Conservation (phyloP, 1,140 invertebrate genomes). For the Araneus ventricosus region DNA sequence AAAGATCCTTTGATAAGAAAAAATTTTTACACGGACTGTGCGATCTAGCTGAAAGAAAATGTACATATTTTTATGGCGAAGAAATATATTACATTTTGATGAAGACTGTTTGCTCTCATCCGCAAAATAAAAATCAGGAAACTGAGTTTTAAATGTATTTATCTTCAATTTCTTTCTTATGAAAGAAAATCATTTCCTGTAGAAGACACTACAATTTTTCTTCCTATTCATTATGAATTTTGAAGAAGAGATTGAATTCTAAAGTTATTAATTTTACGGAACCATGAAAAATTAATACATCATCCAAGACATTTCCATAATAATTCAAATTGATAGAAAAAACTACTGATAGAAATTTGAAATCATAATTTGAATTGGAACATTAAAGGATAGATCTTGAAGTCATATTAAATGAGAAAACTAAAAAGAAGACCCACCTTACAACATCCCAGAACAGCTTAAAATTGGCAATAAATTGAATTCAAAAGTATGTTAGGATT, state of each 20-base stretch:
- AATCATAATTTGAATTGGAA: constrained; percentile 24
- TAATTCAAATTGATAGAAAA: not conserved
- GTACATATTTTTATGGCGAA: not conserved
- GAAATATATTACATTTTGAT: not conserved
- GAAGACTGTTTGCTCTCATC: not conserved
- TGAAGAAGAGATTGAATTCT: constrained; percentile 16
- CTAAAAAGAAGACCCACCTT: not conserved
- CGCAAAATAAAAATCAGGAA: not conserved
- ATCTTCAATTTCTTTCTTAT: not conserved
- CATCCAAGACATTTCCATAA: constrained; percentile 1
- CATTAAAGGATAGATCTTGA: not conserved
- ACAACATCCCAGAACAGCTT: not conserved
- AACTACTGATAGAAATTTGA: not conserved
- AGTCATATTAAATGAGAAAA: not conserved
- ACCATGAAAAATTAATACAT: constrained; percentile 1
- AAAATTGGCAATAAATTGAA: constrained; percentile 39
- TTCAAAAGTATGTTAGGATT: constrained; percentile 2
- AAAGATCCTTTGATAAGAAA: not conserved
- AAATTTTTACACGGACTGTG: not conserved
- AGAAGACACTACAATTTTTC: not conserved
- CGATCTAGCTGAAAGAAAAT: not conserved
- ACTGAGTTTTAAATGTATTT: not conserved
- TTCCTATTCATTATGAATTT: not conserved
- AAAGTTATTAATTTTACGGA: constrained; percentile 4
- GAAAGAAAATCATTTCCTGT: not conserved